phyloP scores from a whole-genome alignment of 2,888 invertebrate species.

The Eulithis testata region DNA sequence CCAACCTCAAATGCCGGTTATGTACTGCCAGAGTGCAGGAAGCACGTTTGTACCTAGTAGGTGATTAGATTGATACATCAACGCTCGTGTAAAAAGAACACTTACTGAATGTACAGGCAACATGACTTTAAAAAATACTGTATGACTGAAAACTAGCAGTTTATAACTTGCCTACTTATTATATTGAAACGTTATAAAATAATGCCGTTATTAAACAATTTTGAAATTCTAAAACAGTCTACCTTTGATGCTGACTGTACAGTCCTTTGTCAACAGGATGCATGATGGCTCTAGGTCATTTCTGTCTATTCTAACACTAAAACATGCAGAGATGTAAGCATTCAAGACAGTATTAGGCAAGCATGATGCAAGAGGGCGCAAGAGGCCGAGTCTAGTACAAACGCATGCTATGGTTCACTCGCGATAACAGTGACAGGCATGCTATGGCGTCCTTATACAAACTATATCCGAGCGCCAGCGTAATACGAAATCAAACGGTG shows the following conservation, averaged over 20 bases:
- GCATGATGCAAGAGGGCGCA: conserved; percentile 60
- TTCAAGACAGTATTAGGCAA: background rate
- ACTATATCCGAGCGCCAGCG: conserved; percentile 3
- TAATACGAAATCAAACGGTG: conserved; percentile 5
- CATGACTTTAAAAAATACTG: too few relatives aligned
- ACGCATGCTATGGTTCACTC: conserved; percentile 11
- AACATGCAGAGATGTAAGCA: conserved; percentile 37
- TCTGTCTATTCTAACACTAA: conserved; percentile 9
- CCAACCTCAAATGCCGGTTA: background rate
- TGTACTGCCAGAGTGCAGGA: too few relatives aligned
- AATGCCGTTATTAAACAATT: too few relatives aligned
- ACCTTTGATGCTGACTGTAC: too few relatives aligned
- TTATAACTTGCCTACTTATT: too few relatives aligned
- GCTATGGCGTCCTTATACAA: conserved; percentile 61
- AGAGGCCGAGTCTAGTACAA: conserved; percentile 5
- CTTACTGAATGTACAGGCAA: background rate
- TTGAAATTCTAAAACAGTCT: too few relatives aligned
- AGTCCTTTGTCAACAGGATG: too few relatives aligned
- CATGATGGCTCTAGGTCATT: conserved; percentile 1
- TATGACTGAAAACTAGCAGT: too few relatives aligned
- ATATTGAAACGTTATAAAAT: too few relatives aligned
- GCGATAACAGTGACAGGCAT: conserved; percentile 59
- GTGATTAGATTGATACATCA: background rate
- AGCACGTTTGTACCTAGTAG: background rate
- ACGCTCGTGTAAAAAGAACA: background rate